Base-by-base conservation (phyloP, 2,113 vertebrate species). In the Pelusios castaneus region DNA sequence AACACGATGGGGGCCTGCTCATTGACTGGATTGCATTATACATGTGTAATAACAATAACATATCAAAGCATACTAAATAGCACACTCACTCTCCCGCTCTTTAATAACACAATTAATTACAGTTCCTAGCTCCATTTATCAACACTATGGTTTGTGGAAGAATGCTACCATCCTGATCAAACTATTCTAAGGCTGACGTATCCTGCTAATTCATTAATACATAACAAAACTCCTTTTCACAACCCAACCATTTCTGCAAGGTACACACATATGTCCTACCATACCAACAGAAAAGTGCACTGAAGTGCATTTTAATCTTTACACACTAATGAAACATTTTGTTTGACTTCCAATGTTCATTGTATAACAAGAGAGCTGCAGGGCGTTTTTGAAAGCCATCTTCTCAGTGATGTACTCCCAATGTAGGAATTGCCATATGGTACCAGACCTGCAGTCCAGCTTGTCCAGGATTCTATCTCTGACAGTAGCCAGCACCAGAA, bases 141-240 rank as follows among this genome's bases (percentile, higher is more conserved):
- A 95, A 75, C 49, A 67, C 81, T 92, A 97, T 95, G 97, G 95
- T 97, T 95, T 93, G 89, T 91, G 86, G 89, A 97, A 97, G 92
- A 97, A 97, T 94, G 88, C 92, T 93, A 85, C 92, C 88, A 96
- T 95, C 94, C 95, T 97, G 96, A 76, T 92, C 82, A 21, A 94
- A 56, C 94, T 85, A 87, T 93, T 96, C 93, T 93, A 97, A 95
- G 95, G 77, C 94, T 97, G 95, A 97, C 93, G 97, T 21, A 97
- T 97, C 95, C 97, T 96, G 96, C 89, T 97, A 96, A 97, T 94
- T 97, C 96, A 95, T 95, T 97, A 97, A 97, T 85, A 95, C 89
- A 93, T 76, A 96, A 96, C 87, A 70, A 49, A 91, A 93, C 81
- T 91, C 80, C 49, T 84, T 63, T 56, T 85, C 91, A 67, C 34